A percentile compares a stretch with the other conserved stretches of the same genome.
phyloP scores from a whole-genome alignment of 2,797 vertebrate genomes.

The Thamnophis elegans region DNA sequence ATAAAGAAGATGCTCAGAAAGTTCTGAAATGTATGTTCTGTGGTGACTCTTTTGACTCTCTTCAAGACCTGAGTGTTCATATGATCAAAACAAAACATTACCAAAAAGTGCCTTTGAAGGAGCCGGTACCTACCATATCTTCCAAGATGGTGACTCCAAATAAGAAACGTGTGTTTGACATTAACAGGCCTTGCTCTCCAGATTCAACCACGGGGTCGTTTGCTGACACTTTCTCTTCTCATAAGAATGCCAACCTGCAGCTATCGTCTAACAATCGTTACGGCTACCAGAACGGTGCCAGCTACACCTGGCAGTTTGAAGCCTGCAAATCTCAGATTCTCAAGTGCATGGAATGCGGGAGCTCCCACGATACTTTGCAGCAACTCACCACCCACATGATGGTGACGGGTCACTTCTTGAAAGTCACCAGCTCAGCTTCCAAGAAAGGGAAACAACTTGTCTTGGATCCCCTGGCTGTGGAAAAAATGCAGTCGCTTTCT shows the following conservation, averaged over 20 bases:
- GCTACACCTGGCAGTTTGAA: constrained; percentile 99
- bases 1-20: constrained; percentile 97
- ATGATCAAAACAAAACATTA: constrained; percentile 99
- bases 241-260: constrained; percentile 77
- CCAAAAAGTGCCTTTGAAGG: constrained; percentile 99
- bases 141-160: constrained; percentile 91
- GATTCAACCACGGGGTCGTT: constrained; percentile 92
- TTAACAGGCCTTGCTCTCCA: constrained; percentile 91
- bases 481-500: constrained; percentile 93
- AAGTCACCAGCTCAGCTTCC: constrained; percentile 97
- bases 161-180: constrained; percentile 94
- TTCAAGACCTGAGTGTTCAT: constrained; percentile 97
- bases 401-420: constrained; percentile 98
- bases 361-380: constrained; percentile 95
- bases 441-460: constrained; percentile 98
- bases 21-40: constrained; percentile 99
- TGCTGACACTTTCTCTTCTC: constrained; percentile 82
- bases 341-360: constrained; percentile 99
- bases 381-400: constrained; percentile 99
- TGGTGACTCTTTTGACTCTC: constrained; percentile 96
- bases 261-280: constrained; percentile 91
- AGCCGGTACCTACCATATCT: constrained; percentile 93
- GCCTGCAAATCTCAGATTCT: constrained; percentile 99
- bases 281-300: constrained; percentile 96
- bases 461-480: constrained; percentile 92